These are phyloP conservation scores for Gymnothorax reevesii DNA, from an alignment of 2,797 vertebrate genomes.

Conservation along the genomic window DNA sequence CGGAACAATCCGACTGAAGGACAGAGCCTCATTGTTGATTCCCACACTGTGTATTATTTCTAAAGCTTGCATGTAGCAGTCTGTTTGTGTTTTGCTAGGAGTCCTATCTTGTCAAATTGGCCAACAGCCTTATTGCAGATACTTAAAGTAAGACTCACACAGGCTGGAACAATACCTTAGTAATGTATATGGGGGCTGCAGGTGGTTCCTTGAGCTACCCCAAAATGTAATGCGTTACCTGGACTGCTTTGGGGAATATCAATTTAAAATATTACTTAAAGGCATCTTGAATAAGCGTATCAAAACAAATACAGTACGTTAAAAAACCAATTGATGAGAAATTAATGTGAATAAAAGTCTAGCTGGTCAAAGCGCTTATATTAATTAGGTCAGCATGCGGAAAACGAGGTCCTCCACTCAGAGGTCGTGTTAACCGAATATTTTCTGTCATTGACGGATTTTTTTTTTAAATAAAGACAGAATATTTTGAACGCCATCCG, in stretches of 20 bases:
- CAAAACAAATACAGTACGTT: background rate
- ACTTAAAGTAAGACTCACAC: background rate
- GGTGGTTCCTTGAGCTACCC: background rate
- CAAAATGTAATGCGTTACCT: background rate
- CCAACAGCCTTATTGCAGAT: background rate
- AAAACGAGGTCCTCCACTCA: background rate
- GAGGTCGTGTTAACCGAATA: too few relatives aligned
- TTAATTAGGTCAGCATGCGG: background rate
- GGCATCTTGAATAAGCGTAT: background rate
- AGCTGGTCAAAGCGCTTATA: background rate
- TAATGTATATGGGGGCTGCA: background rate
- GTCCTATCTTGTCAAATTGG: constrained; percentile 5
- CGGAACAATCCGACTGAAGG: constrained; percentile 16
- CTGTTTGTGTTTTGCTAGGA: constrained; percentile 18
- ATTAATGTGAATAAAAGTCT: background rate
- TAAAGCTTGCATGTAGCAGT: constrained; percentile 25
- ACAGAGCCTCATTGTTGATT: constrained; percentile 21
- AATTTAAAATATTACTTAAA: background rate
- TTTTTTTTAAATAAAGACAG: too few relatives aligned
- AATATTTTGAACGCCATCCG: too few relatives aligned
- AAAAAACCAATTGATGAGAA: background rate
- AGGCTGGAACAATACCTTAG: background rate
- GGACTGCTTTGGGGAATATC: background rate
- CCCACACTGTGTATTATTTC: constrained; percentile 4
- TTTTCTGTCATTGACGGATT: too few relatives aligned